A percentile compares a stretch with the other conserved stretches of the same genome.
Evolutionary conservation across 2,888 invertebrate genomes (phyloP).

Genomic region (Drosophila putrida): DNA sequence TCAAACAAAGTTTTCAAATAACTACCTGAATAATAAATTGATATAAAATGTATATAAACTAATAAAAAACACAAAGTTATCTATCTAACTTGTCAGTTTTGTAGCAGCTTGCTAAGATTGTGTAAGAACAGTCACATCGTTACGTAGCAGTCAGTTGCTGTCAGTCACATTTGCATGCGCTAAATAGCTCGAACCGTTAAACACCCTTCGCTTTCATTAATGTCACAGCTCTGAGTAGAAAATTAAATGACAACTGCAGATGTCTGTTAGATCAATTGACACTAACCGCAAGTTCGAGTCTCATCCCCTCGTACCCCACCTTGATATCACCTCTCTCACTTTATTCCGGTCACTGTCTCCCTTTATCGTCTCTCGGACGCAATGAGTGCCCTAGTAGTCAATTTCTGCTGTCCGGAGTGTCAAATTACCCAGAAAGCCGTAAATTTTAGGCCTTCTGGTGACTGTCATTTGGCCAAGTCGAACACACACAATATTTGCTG

Average conservation of each 20-base stretch:
- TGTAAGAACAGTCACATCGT: not conserved
- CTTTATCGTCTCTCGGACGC: slow-evolving; percentile 3
- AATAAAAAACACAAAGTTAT: not conserved
- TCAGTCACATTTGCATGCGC: slow-evolving; percentile 33
- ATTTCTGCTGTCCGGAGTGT: slow-evolving; percentile 70
- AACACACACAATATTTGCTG: slow-evolving; percentile 67
- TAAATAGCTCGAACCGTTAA: slow-evolving; percentile 32
- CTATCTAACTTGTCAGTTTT: not conserved
- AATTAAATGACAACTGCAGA: slow-evolving; percentile 81
- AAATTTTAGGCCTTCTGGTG: slow-evolving; percentile 77
- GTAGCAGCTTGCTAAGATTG: not conserved
- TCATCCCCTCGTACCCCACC: slow-evolving; percentile 11
- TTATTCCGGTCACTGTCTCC: not conserved
- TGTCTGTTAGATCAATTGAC: slow-evolving; percentile 78
- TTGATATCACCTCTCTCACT: slow-evolving; percentile 2
- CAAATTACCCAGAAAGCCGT: slow-evolving; percentile 80
- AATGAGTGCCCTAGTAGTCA: slow-evolving; percentile 29
- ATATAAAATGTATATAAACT: no score
- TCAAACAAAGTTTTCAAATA: no score
- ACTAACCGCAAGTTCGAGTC: slow-evolving; percentile 59
- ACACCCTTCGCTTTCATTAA: slow-evolving; percentile 49
- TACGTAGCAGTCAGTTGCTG: slow-evolving; percentile 35
- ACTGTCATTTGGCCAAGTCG: slow-evolving; percentile 67
- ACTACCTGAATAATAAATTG: no score
- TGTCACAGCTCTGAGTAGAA: slow-evolving; percentile 50